Conservation (phyloP, 2,797 vertebrate genomes). For the Amblyopsis hoosieri region DNA sequence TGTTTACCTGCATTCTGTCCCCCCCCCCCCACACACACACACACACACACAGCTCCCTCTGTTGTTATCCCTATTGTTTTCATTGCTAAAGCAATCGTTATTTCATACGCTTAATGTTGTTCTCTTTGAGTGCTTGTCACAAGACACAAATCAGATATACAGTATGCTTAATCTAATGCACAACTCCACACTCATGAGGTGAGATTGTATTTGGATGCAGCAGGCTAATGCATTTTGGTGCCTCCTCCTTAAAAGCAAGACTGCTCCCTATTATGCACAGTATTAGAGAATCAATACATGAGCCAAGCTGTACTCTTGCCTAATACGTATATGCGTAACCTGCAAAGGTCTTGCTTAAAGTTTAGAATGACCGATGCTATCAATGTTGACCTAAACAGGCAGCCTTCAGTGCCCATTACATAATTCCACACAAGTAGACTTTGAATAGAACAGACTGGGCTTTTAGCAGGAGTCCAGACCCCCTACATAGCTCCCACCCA, state of each 20-base stretch:
- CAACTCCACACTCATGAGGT: background rate
- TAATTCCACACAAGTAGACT: constrained; percentile 1
- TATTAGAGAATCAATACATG: too few species aligned
- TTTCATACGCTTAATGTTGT: background rate
- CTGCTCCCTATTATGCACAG: background rate
- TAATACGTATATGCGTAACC: too few species aligned
- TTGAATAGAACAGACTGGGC: background rate
- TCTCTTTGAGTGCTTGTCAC: constrained; percentile 2
- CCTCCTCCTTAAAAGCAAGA: too few species aligned
- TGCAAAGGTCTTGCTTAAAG: too few species aligned
- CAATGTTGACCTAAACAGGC: too few species aligned
- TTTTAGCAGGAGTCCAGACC: background rate
- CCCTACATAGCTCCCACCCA: background rate
- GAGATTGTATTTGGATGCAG: too few species aligned
- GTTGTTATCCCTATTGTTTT: background rate
- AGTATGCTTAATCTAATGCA: background rate
- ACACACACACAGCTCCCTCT: background rate
- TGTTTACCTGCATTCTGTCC: background rate
- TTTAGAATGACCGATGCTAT: too few species aligned
- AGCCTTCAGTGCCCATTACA: background rate
- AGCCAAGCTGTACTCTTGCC: too few species aligned
- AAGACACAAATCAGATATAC: background rate
- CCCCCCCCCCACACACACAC: too few species aligned
- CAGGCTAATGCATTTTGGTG: too few species aligned
- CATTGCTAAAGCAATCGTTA: background rate